Conservation (phyloP, 1,140 invertebrate genomes). For the Delia radicum region DNA sequence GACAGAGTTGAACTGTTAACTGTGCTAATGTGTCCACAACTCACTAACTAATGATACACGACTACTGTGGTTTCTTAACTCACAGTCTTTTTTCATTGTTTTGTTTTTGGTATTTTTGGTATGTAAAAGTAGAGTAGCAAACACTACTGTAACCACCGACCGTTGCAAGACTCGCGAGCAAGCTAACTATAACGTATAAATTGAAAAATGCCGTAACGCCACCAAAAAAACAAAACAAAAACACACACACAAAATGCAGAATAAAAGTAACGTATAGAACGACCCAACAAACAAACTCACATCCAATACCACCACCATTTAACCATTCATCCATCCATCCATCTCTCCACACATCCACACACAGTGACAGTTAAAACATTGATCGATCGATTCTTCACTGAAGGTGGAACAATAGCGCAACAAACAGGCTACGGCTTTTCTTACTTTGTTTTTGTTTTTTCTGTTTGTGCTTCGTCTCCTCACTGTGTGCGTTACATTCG, state of each 20-base stretch:
- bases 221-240: constrained; percentile 7
- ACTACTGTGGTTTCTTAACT: background rate
- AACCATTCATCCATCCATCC: background rate
- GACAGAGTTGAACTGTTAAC: background rate
- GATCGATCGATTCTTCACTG: constrained; percentile 15
- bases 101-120: background rate
- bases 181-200: background rate
- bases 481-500: background rate
- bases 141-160: constrained; percentile 15
- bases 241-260: background rate
- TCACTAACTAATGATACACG: background rate
- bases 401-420: constrained; percentile 23
- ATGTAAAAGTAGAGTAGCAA: background rate
- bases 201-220: constrained; percentile 11
- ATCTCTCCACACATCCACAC: background rate
- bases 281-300: background rate
- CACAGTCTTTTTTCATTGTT: background rate
- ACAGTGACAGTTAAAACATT: background rate
- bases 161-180: constrained; percentile 19
- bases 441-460: background rate
- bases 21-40: background rate
- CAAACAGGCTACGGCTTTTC: constrained; percentile 23
- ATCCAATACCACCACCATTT: background rate
- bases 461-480: background rate
- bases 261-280: background rate